Evolutionary conservation across 2,888 invertebrate genomes (phyloP), one percentile per base, ranked within the genome.

Genomic region (Stratiomys singularior): DNA sequence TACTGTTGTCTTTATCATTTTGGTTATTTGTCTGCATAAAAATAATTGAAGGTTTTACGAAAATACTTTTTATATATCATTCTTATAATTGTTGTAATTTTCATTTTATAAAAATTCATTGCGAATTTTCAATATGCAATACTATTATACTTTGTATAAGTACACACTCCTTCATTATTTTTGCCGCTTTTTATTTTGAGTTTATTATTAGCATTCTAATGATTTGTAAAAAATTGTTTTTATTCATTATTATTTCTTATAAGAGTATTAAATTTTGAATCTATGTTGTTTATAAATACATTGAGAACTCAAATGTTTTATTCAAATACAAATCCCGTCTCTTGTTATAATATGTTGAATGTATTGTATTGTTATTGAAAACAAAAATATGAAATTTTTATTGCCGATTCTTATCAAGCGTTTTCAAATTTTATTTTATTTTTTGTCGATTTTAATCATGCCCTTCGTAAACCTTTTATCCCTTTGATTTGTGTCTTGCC

Each of bases 41-140:
- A 79, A 79, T 79, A 77, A 79, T 76, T 79, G 79, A 79, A 79
- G 56, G 25, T 77, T 72, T 79, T 78, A 79, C 72, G 77, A 79
- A 79, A 79, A 79, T 79, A 79, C 74, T 23, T 63, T 76, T 76
- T 56, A 37, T 44, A 7, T 58, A 27, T 27, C 7, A 28, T 18
- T 76, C 28, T 60, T 76, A 15, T 30, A 60, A 52, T 60, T 76
- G 25, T 60, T 71, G 15, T 60, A 74, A 58, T 78, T 63, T 79
- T 77, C 30, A 60, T 69, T 77, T 60, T 74, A 66, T 77, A 60
- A 67, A 74, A 79, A 69, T 79, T 77, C 72, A 69, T 72, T 56
- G 69, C 58, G 72, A 71, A 66, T 77, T 76, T 76, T 71, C 30
- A 52, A 74, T 60, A 5, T 74, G 60, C 37, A 74, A 37, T 79